Evolutionary conservation across 2,888 invertebrate genomes (phyloP), one percentile per base, ranked within the genome.

Genomic region (Drosophila mimica): DNA sequence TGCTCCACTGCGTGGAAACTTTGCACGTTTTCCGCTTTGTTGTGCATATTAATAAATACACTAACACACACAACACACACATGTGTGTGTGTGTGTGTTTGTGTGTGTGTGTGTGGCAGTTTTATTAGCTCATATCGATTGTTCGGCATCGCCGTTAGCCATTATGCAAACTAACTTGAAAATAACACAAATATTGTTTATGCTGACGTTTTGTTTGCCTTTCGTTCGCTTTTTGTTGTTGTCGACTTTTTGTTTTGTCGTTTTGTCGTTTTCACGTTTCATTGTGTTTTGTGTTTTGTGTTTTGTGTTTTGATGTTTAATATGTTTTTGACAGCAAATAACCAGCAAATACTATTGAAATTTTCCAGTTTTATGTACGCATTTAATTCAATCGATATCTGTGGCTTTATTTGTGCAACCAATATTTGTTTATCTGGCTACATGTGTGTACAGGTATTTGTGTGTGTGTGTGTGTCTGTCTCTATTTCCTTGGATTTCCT

Each of bases 101-200:
- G 11, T 33, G 20, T 13, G 33, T 2, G 6, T 33, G 56, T 49
- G 17, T 48, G 30, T 25, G 58, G 46, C 76, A 70, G 34, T 76
- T 63, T 64, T 74, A 60, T 70, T 57, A 43, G 48, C 59, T 52
- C 46, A 53, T 65, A 71, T 71, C 54, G 57, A 76, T 66, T 61
- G 58, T 62, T 34, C 38, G 48, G 30, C 63, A 36, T 36, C 43
- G 61, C 71, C 49, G 36, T 36, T 36, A 17, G 56, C 56, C 51
- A 62, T 70, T 71, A 76, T 60, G 76, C 76, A 64, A 74, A 60
- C 38, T 56, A 46, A 58, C 43, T 76, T 60, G 30, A 53, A 61
- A 74, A 60, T 64, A 56, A 70, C 34, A 30, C 71, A 51, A 64
- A 58, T 65, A 61, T 58, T 65, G 31, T 51, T 33, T 28, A 30